Conservation (phyloP, 2,888 invertebrate species). For the Callyntrura guangdongensis region DNA sequence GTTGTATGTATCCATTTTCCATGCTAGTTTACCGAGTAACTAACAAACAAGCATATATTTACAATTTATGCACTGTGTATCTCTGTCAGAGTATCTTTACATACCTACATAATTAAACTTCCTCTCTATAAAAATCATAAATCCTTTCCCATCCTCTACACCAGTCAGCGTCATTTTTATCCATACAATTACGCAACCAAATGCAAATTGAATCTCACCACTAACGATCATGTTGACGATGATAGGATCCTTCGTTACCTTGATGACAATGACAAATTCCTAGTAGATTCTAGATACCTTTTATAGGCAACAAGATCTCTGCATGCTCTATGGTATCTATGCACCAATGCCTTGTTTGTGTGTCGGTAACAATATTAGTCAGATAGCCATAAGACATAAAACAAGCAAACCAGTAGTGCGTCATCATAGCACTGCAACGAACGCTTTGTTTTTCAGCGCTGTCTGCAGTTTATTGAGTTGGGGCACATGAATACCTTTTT, state of each 20-base stretch:
- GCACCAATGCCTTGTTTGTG: background rate
- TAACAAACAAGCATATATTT: background rate
- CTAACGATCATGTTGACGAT: constrained; percentile 4
- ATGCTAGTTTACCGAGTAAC: constrained; percentile 1
- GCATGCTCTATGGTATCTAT: background rate
- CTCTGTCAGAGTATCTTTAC: background rate
- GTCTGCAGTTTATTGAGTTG: background rate
- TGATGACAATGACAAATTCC: constrained; percentile 51
- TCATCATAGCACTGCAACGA: background rate
- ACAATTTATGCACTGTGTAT: background rate
- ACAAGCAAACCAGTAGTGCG: background rate
- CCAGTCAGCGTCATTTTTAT: constrained; percentile 14
- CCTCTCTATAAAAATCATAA: background rate
- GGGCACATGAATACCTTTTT: background rate
- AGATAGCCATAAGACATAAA: background rate
- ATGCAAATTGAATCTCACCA: constrained; percentile 20
- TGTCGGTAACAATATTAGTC: background rate
- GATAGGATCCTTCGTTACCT: constrained; percentile 36
- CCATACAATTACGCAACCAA: background rate
- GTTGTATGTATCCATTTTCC: background rate
- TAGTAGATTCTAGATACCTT: constrained; percentile 20
- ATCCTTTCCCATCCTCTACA: too few species aligned
- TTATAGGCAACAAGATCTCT: background rate
- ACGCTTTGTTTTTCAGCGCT: background rate
- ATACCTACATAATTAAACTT: background rate